These are phyloP conservation scores for Enoplosus armatus DNA, from an alignment of 2,797 vertebrate species.

Conservation along the genomic window DNA sequence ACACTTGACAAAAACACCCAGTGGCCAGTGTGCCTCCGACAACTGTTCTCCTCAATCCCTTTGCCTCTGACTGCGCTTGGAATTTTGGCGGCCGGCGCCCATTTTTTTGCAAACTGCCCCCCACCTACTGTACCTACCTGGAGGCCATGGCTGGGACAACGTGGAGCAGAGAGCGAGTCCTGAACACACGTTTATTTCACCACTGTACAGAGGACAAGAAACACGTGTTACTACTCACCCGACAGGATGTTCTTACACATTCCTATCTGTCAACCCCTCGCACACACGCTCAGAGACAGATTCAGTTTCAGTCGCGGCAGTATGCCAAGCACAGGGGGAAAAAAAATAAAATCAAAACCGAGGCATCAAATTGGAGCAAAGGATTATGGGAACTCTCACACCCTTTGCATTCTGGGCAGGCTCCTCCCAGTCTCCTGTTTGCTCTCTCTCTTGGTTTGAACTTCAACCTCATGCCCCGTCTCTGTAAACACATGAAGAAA, in stretches of 20 bases:
- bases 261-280: slow-evolving; percentile 63
- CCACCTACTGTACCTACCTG: slow-evolving; percentile 51
- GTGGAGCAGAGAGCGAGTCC: slow-evolving; percentile 27
- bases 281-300: slow-evolving; percentile 36
- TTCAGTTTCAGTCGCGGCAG: slow-evolving; percentile 56
- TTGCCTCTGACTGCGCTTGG: slow-evolving; percentile 46
- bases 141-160: slow-evolving; percentile 35
- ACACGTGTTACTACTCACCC: slow-evolving; percentile 59
- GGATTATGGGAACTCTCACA: slow-evolving; percentile 69
- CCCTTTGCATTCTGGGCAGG: slow-evolving; percentile 68
- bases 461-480: slow-evolving; percentile 44
- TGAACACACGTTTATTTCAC: slow-evolving; percentile 57
- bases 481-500: slow-evolving; percentile 59
- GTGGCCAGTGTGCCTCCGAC: slow-evolving; percentile 70
- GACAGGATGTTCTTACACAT: slow-evolving; percentile 69
- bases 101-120: slow-evolving; percentile 22
- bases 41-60: slow-evolving; percentile 54
- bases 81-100: slow-evolving; percentile 29
- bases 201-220: slow-evolving; percentile 66
- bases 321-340: slow-evolving; percentile 51
- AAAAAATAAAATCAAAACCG: slow-evolving; percentile 62
- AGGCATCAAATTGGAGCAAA: slow-evolving; percentile 67
- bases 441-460: slow-evolving; percentile 29
- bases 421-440: slow-evolving; percentile 57
- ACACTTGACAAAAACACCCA: slow-evolving; percentile 35